Percentiles rank a stretch among this genome's conserved stretches.
These are phyloP conservation scores for Corvus cornix DNA, from an alignment of 2,113 vertebrate genomes.

Conservation along the genomic window DNA sequence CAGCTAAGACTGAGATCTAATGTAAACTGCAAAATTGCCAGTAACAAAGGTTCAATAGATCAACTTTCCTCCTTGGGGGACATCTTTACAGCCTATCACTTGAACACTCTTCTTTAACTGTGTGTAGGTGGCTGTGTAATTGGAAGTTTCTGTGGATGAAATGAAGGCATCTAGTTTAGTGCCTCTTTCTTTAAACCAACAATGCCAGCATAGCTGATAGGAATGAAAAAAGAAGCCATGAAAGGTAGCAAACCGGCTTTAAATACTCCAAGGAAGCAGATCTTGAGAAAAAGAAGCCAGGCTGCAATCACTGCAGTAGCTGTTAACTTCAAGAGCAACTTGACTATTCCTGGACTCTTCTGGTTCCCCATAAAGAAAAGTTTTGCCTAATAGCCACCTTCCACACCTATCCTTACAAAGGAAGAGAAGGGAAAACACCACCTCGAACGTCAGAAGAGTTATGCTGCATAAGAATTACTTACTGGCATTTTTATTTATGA, in stretches of 20 bases:
- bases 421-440: not conserved
- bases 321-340: not conserved
- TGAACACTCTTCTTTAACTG: not conserved
- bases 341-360: not conserved
- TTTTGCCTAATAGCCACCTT: not conserved
- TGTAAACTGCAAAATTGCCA: not conserved
- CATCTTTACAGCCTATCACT: not conserved
- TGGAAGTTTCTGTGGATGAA: slow-evolving; percentile 9
- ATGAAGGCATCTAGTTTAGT: not conserved
- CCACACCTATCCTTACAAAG: not conserved
- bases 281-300: not conserved
- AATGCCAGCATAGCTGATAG: not conserved
- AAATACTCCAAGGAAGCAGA: not conserved
- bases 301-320: not conserved
- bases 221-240: not conserved
- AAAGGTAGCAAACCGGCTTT: not conserved
- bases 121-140: not conserved
- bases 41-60: not conserved
- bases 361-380: not conserved
- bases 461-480: not conserved
- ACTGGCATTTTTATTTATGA: slow-evolving; percentile 8
- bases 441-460: not conserved
- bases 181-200: not conserved
- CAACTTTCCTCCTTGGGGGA: not conserved
- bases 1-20: not conserved